phyloP scores from a whole-genome alignment of 2,797 vertebrate genomes.

The Vireo griseus region DNA sequence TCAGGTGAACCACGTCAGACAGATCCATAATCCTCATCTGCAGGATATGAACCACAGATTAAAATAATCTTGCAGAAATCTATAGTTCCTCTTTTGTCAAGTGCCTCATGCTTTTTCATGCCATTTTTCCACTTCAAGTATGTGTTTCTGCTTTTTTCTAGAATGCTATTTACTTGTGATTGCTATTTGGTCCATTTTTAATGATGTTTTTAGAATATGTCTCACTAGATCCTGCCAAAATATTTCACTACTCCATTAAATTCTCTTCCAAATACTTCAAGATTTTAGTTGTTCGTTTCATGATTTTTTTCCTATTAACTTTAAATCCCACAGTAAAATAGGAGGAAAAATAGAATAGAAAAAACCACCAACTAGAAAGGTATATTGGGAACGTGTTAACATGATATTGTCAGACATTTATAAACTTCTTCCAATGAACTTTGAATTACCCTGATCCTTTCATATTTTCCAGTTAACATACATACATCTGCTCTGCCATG shows the following conservation, averaged over 20 bases:
- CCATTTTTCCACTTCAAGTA: neutral
- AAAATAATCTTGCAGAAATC: neutral
- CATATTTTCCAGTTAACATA: slow-evolving; percentile 79
- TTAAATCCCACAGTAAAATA: neutral
- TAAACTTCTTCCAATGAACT: slow-evolving; percentile 77
- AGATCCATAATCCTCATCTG: neutral
- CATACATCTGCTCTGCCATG: slow-evolving; percentile 81
- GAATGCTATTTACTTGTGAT: neutral
- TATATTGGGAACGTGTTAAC: slow-evolving; percentile 56
- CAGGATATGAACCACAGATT: neutral
- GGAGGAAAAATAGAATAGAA: neutral
- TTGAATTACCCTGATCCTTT: slow-evolving; percentile 76
- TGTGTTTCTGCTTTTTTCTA: neutral
- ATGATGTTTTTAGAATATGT: neutral
- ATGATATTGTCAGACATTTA: slow-evolving; percentile 63
- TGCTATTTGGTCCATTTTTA: neutral
- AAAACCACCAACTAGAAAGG: neutral
- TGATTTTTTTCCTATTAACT: neutral
- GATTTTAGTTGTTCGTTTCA: neutral
- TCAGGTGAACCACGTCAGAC: neutral
- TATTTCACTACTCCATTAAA: neutral
- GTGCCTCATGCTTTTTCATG: neutral
- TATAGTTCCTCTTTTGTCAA: neutral
- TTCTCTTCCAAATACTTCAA: neutral
- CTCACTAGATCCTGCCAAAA: neutral